Evolutionary conservation across 2,888 invertebrate genomes (phyloP).

Genomic region (Ophioninae sp.): DNA sequence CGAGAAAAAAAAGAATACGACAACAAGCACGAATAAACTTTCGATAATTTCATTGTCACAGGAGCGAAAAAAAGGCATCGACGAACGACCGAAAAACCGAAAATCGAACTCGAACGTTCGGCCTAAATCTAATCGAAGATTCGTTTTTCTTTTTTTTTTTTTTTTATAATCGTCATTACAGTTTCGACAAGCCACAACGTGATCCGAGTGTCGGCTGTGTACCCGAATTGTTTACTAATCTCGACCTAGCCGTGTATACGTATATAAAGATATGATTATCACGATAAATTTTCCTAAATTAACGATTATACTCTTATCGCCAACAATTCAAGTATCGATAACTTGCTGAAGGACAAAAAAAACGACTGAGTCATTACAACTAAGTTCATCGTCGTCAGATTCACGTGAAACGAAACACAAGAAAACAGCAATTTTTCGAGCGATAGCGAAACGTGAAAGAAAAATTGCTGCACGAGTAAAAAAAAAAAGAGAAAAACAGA

Average conservation of each 20-base stretch:
- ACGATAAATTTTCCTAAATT: slow-evolving; percentile 46
- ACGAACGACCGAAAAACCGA: slow-evolving; percentile 21
- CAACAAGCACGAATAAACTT: slow-evolving; percentile 22
- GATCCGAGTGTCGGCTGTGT: slow-evolving; percentile 11
- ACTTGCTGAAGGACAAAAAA: slow-evolving; percentile 39
- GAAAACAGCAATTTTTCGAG: slow-evolving; percentile 30
- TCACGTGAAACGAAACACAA: background rate
- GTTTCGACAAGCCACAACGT: slow-evolving; percentile 7
- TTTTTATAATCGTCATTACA: background rate
- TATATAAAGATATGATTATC: slow-evolving; percentile 28
- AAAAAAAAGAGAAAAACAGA: slow-evolving; percentile 41
- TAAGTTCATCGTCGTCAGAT: slow-evolving; percentile 45
- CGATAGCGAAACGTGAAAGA: background rate
- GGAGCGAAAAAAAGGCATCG: slow-evolving; percentile 19
- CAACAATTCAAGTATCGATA: slow-evolving; percentile 42
- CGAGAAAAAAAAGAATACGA: slow-evolving; percentile 10
- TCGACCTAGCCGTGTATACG: slow-evolving; percentile 34
- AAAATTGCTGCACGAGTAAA: slow-evolving; percentile 2
- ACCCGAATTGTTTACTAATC: slow-evolving; percentile 21
- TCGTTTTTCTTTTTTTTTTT: slow-evolving; percentile 16
- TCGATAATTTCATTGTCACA: slow-evolving; percentile 46
- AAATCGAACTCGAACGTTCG: slow-evolving; percentile 42
- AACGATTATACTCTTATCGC: slow-evolving; percentile 40
- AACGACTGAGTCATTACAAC: slow-evolving; percentile 65
- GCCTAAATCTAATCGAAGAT: slow-evolving; percentile 49